These are phyloP conservation scores for Meteorus colon DNA, from an alignment of 2,888 invertebrate species.

Conservation along the genomic window DNA sequence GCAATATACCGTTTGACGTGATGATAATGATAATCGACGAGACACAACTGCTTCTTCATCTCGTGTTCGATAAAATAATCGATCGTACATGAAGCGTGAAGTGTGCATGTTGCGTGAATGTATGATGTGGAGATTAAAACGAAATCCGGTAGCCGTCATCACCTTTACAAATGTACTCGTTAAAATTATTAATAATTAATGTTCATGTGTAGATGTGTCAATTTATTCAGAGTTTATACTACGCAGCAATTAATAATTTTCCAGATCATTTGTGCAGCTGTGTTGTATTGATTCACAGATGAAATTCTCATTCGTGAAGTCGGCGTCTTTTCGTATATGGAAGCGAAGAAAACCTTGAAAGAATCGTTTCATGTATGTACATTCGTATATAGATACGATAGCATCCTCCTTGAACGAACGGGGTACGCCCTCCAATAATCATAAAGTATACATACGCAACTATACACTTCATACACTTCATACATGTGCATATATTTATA, in stretches of 20 bases:
- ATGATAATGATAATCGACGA: conserved; percentile 11
- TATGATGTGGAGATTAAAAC: neutral
- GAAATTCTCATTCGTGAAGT: conserved; percentile 21
- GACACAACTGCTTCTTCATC: conserved; percentile 14
- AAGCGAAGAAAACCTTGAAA: conserved; percentile 28
- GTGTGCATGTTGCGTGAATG: neutral
- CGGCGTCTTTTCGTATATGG: conserved; percentile 20
- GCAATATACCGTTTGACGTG: conserved; percentile 27
- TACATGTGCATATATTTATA: conserved; percentile 38
- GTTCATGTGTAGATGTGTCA: neutral
- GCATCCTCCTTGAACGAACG: conserved; percentile 55
- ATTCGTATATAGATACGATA: conserved; percentile 49
- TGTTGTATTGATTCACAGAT: neutral
- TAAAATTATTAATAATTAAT: neutral
- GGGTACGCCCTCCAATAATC: conserved; percentile 67
- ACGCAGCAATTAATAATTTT: neutral
- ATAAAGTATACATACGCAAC: conserved; percentile 59
- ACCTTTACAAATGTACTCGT: neutral
- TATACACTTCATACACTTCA: conserved; percentile 2
- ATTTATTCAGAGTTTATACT: neutral
- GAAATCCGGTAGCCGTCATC: neutral
- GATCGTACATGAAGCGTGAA: conserved; percentile 20
- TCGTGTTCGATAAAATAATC: conserved; percentile 29
- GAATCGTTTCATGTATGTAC: conserved; percentile 33
- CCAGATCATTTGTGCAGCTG: too few species aligned